phyloP scores from a whole-genome alignment of 1,140 invertebrate genomes.

The Conus ventricosus region DNA sequence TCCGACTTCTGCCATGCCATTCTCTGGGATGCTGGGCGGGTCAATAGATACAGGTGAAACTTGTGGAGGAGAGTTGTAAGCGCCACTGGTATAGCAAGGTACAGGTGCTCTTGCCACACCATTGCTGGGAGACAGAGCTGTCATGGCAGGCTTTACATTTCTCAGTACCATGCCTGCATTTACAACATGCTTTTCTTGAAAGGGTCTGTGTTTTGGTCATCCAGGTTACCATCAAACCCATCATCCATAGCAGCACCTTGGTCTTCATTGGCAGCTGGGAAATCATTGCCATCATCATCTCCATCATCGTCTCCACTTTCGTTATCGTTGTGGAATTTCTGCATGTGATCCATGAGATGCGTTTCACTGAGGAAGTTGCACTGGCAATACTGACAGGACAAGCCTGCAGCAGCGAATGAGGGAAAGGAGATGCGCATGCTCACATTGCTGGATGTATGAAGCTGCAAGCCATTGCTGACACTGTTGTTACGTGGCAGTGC shows the following conservation, averaged over 20 bases:
- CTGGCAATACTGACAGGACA: conserved; percentile 42
- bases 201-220: background rate
- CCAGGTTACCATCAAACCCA: background rate
- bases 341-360: conserved; percentile 37
- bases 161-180: background rate
- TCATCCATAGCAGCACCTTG: background rate
- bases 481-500: background rate
- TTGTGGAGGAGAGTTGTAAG: background rate
- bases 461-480: background rate
- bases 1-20: background rate
- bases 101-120: background rate
- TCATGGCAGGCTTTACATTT: background rate
- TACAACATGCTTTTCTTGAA: background rate
- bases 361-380: conserved; percentile 42
- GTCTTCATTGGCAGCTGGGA: background rate
- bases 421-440: conserved; percentile 44
- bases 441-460: conserved; percentile 43
- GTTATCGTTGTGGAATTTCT: conserved; percentile 28
- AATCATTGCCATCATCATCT: background rate
- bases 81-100: background rate
- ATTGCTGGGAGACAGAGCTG: background rate
- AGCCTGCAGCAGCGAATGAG: background rate
- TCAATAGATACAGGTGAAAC: background rate
- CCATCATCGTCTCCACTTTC: conserved; percentile 23
- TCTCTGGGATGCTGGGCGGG: background rate